Evolutionary conservation across 2,113 vertebrate species (phyloP), one percentile per base, ranked within the genome.

Genomic region (Lepus americanus): DNA sequence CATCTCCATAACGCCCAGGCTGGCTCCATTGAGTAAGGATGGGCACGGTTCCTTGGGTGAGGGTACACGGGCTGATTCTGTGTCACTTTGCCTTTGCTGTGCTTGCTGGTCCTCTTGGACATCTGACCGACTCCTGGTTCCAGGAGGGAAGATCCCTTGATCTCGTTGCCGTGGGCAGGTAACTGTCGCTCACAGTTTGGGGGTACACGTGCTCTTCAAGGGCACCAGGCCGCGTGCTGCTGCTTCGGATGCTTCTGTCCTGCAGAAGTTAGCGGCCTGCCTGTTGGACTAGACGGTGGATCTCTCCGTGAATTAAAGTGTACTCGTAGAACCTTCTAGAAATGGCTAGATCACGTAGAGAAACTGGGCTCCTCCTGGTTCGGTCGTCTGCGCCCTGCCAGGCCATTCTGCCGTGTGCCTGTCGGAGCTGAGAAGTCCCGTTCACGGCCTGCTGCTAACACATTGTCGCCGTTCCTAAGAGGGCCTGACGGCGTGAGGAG

Each of bases 141-240:
- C 87, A 83, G 76, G 82, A 94, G 67, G 78, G 31, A 90, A 92
- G 81, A 74, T 66, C 72, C 61, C 36, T 82, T 92, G 88, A 86
- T 90, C 69, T 95, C 92, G 88, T 39, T 39, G 39, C 39, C 39
- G 39, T 39, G 39, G 39, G 39, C 39, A 39, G 17, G 55, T 59
- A 13, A 16, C 12, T 55, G 82, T 33, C 77, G 8, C 70, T 90
- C 74, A 80, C 49, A 59, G 72, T 88, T 76, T 93, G 83, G 70
- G 95, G 70, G 74, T 95, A 86, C 92, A 51, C 73, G 74, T 89
- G 86, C 53, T 69, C 31, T 85, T 36, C 88, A 89, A 83, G 51
- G 74, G 49, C 83, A 91, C 51, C 22, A 53, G 2, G 64, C 79
- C 87, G 31, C 1, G 0, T 69, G 20, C n/a, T 39, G 4, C 67